Evolutionary conservation across 35 echinoderm and acorn worm species (phyloP).

Genomic region (Heliocidaris tuberculata): DNA sequence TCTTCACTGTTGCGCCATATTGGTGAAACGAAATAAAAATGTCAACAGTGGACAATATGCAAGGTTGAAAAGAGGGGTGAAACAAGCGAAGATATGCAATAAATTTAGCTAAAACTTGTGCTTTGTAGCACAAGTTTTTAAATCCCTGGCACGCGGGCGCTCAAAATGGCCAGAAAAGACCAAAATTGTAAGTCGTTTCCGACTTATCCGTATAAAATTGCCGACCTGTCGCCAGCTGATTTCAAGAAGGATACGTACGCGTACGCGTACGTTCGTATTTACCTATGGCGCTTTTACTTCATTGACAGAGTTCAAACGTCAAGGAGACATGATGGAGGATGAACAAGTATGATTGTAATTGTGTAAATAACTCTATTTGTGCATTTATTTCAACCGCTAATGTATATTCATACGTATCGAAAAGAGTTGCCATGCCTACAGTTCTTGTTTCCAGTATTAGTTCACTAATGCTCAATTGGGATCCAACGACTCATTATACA

Average conservation of each 20-base stretch:
- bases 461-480: too few relatives aligned
- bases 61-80: slow-evolving; percentile 48
- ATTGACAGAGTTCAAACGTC: too few relatives aligned
- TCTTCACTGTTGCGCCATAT: slow-evolving; percentile 71
- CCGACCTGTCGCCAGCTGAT: slow-evolving; percentile 8
- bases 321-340: too few relatives aligned
- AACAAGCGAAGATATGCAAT: slow-evolving; percentile 38
- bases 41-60: slow-evolving; percentile 50
- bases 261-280: background rate
- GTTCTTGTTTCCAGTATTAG: too few relatives aligned
- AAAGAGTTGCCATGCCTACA: too few relatives aligned
- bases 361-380: too few relatives aligned
- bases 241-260: background rate
- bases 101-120: slow-evolving; percentile 65
- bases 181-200: slow-evolving; percentile 35
- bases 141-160: background rate
- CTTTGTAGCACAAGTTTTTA: slow-evolving; percentile 74
- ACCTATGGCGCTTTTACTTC: too few relatives aligned
- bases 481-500: too few relatives aligned
- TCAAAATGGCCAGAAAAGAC: slow-evolving; percentile 31
- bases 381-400: too few relatives aligned
- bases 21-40: slow-evolving; percentile 61
- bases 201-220: slow-evolving; percentile 5
- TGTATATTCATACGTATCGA: too few relatives aligned
- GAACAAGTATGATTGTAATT: too few relatives aligned